These are phyloP conservation scores for Dolichotis patagonum DNA, from an alignment of 2,113 vertebrate genomes.

Conservation along the genomic window DNA sequence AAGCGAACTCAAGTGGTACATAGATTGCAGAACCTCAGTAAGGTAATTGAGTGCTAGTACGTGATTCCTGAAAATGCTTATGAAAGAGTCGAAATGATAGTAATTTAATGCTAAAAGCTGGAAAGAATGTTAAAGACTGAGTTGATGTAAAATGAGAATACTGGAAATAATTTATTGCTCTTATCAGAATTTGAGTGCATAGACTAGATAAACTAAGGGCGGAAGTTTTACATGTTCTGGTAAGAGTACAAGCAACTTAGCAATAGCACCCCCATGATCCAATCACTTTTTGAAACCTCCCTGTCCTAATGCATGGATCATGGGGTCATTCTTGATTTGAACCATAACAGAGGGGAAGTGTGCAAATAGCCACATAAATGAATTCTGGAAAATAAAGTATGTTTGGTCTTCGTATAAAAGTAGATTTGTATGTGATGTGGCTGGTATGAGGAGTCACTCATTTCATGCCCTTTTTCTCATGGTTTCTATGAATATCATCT, in stretches of 20 bases:
- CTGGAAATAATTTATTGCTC: neutral
- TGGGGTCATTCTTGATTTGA: neutral
- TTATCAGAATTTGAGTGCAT: neutral
- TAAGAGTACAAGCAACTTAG: neutral
- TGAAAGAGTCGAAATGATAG: neutral
- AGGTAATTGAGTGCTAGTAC: neutral
- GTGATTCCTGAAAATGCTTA: neutral
- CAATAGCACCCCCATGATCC: neutral
- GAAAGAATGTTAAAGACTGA: neutral
- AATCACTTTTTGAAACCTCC: neutral
- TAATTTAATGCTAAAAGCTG: neutral
- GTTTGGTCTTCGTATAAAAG: neutral
- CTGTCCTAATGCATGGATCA: neutral
- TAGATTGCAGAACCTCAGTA: neutral
- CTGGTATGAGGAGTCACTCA: neutral
- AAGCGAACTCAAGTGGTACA: neutral
- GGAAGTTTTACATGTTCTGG: neutral
- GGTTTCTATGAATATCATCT: neutral
- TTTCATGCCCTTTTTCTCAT: neutral
- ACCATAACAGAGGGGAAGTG: neutral
- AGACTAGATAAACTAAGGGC: neutral
- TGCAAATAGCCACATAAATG: neutral
- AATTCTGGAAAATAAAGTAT: neutral
- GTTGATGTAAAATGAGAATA: neutral
- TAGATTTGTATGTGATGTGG: neutral